Conservation (phyloP, 2,113 vertebrate species). For the Hipposideros armiger region DNA sequence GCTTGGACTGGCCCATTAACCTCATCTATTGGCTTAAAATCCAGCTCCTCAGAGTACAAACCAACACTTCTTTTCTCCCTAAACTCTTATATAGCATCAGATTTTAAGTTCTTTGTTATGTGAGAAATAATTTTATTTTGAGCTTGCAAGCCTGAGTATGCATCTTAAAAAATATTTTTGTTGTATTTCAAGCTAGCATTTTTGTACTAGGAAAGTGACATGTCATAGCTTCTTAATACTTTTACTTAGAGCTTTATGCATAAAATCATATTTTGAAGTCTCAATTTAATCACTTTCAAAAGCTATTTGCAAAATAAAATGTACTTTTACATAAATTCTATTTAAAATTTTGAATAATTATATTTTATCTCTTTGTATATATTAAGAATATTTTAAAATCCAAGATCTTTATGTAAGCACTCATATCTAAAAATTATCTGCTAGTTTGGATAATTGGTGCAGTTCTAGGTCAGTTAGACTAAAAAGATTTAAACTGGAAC, state of each 20-base stretch:
- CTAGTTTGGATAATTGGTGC: conserved; percentile 39
- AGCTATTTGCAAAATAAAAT: conserved; percentile 2
- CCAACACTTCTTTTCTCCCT: not conserved
- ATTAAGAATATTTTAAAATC: conserved; percentile 18
- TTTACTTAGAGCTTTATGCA: not conserved
- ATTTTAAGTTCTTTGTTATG: not conserved
- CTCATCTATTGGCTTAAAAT: not conserved
- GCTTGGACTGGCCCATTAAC: not conserved
- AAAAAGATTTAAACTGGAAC: conserved; percentile 55
- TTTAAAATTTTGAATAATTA: not conserved
- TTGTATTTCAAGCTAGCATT: not conserved
- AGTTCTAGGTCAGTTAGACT: conserved; percentile 47
- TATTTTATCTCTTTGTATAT: not conserved
- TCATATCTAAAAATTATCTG: conserved; percentile 19
- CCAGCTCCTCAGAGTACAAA: not conserved
- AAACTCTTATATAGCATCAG: not conserved
- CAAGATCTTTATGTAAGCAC: not conserved
- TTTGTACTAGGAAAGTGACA: not conserved
- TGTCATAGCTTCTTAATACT: not conserved
- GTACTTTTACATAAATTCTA: not conserved
- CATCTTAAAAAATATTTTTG: not conserved
- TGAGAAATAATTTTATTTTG: not conserved
- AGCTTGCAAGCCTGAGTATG: not conserved
- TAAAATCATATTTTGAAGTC: conserved; percentile 28
- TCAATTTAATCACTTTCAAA: not conserved